Evolutionary conservation across 2,888 invertebrate species (phyloP).

Genomic region (Lydus trimaculatus): DNA sequence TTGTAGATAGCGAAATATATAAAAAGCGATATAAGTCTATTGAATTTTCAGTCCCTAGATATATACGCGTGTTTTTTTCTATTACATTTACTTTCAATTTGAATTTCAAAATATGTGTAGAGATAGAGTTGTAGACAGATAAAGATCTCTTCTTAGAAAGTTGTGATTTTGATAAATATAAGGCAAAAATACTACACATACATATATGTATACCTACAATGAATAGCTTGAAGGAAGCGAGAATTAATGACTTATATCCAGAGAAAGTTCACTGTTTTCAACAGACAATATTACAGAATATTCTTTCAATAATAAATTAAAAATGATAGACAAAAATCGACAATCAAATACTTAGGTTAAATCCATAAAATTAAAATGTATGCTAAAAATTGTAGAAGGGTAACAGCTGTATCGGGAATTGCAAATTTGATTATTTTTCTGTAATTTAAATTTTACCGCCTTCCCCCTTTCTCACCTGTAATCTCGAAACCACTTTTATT

Average conservation of each 20-base stretch:
- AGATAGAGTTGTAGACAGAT: not conserved
- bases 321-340: no score
- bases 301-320: no score
- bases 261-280: not conserved
- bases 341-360: no score
- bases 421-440: no score
- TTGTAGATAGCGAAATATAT: not conserved
- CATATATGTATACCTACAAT: no score
- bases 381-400: no score
- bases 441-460: no score
- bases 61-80: not conserved
- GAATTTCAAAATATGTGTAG: not conserved
- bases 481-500: no score
- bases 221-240: not conserved
- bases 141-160: not conserved
- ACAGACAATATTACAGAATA: no score
- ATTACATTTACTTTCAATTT: conserved; percentile 12
- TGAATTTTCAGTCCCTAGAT: not conserved
- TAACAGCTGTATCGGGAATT: no score
- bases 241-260: not conserved
- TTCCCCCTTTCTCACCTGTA: no score
- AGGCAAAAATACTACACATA: not conserved
- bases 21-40: not conserved
- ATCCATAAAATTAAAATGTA: no score
- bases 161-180: conserved; percentile 4